phyloP scores from a whole-genome alignment of 2,797 vertebrate species.

The Sciurus vulgaris region DNA sequence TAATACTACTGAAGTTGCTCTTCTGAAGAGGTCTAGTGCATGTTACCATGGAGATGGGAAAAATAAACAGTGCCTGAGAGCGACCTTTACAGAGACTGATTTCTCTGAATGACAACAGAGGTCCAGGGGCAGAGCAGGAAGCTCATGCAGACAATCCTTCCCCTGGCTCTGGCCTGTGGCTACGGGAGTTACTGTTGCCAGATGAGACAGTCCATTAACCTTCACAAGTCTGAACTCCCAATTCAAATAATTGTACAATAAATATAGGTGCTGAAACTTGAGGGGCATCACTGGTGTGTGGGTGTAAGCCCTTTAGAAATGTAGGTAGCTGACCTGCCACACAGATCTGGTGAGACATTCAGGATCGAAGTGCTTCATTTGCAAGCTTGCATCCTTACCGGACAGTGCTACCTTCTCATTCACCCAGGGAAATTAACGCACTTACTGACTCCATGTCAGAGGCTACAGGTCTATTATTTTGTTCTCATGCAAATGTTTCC shows the following conservation, averaged over 20 bases:
- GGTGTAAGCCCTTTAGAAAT: conserved; percentile 79
- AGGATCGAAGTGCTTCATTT: background rate
- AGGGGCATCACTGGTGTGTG: conserved; percentile 80
- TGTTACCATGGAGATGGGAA: conserved; percentile 88
- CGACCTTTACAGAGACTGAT: conserved; percentile 80
- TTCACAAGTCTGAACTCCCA: conserved; percentile 84
- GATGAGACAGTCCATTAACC: conserved; percentile 87
- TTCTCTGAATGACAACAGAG: conserved; percentile 84
- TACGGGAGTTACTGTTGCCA: conserved; percentile 84
- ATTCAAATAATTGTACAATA: conserved; percentile 85
- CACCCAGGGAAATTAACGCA: conserved; percentile 29
- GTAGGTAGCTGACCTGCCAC: conserved; percentile 51
- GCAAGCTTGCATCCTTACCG: background rate
- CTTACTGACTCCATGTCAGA: background rate
- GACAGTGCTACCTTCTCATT: background rate
- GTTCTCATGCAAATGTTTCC: background rate
- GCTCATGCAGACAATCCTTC: background rate
- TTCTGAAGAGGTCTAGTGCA: conserved; percentile 81
- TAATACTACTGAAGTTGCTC: conserved; percentile 83
- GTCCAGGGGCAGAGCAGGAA: conserved; percentile 73
- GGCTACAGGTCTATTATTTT: background rate
- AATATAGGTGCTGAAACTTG: conserved; percentile 82
- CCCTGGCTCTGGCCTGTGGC: conserved; percentile 74
- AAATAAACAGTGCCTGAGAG: conserved; percentile 78
- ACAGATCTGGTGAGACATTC: conserved; percentile 57